Evolutionary conservation across 1,140 invertebrate genomes (phyloP), one percentile per base, ranked within the genome.

Genomic region (Portunus trituberculatus): DNA sequence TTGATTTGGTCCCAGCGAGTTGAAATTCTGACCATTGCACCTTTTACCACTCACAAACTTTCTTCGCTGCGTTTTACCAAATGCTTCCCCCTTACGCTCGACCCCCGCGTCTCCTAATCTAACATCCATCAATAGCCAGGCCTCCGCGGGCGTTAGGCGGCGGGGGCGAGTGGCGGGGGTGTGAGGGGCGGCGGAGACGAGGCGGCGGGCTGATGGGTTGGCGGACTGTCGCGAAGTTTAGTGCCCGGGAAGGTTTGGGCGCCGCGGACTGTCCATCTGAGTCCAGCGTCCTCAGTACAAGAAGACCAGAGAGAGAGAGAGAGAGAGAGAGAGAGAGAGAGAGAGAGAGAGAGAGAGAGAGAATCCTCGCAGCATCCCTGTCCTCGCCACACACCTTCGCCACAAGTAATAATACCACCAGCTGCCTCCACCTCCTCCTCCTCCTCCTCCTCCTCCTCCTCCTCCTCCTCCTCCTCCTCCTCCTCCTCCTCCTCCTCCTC

Each of bases 1-100:
- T 94, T 94, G 93, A 94, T 94, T 94, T 89, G 93, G 93, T 91
- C 93, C 88, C 83, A 67, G 88, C 88, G 59, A 94, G 93, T 94
- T 94, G 93, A 94, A 94, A 94, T 94, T 94, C 93, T 94, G 87
- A 94, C 93, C 88, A 94, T 83, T 86, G 88, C 88, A 91, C 59
- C 93, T 94, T 59, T 91, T 91, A 76, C 89, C 93, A 32, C 93
- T 91, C 88, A 82, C 93, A 94, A 91, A 94, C 93, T 94, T 94
- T 94, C 93, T 91, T 94, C 25, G 59, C 46, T 32, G 46, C 93
- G 59, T 94, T 90, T 91, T 89, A 86, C 39, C 48, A 20, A 25
- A 87, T 59, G 32, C 32, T n/a, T 32, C 28, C 92, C 39, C 28
- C 25, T n/a, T n/a, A 7, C 67, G 20, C 67, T n/a, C 67, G 67